Percentiles rank a stretch among this genome's conserved stretches.
These are phyloP conservation scores for Cataglyphis albicans DNA, from an alignment of 2,888 invertebrate genomes.

Conservation along the genomic window DNA sequence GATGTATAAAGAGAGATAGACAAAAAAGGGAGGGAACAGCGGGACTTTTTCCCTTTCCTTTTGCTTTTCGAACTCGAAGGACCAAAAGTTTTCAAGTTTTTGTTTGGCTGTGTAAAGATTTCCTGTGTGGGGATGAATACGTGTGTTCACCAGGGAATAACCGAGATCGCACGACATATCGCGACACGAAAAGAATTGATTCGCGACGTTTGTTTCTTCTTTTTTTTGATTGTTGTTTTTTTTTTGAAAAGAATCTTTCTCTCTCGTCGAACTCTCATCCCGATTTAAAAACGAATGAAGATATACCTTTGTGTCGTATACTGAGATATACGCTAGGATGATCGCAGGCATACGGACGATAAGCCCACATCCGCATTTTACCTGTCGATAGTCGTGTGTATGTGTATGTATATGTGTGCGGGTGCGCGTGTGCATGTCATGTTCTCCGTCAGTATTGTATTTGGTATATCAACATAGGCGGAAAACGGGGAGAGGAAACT, in stretches of 20 bases:
- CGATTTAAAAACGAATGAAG: constrained; percentile 64
- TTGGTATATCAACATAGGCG: constrained; percentile 81
- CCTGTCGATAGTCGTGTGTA: constrained; percentile 49
- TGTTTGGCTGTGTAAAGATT: constrained; percentile 65
- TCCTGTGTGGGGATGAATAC: constrained; percentile 21
- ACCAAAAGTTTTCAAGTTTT: constrained; percentile 71
- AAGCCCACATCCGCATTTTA: constrained; percentile 51
- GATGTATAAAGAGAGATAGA: neutral
- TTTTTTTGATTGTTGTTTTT: neutral
- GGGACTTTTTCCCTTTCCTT: constrained; percentile 38
- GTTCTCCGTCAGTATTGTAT: constrained; percentile 82
- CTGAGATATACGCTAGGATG: constrained; percentile 14
- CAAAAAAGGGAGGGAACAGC: neutral
- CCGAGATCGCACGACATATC: constrained; percentile 11
- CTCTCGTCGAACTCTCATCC: constrained; percentile 62
- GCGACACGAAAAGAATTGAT: constrained; percentile 22
- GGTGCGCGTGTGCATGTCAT: constrained; percentile 65
- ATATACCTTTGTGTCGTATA: constrained; percentile 24
- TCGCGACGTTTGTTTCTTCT: constrained; percentile 27
- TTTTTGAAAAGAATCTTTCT: constrained; percentile 59
- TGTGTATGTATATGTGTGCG: constrained; percentile 48
- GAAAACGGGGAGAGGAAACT: constrained; percentile 75
- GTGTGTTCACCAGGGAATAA: neutral
- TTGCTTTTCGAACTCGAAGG: constrained; percentile 60
- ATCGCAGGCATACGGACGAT: constrained; percentile 39